phyloP scores from a whole-genome alignment of 2,888 invertebrate genomes.

The Drosophila dives region DNA sequence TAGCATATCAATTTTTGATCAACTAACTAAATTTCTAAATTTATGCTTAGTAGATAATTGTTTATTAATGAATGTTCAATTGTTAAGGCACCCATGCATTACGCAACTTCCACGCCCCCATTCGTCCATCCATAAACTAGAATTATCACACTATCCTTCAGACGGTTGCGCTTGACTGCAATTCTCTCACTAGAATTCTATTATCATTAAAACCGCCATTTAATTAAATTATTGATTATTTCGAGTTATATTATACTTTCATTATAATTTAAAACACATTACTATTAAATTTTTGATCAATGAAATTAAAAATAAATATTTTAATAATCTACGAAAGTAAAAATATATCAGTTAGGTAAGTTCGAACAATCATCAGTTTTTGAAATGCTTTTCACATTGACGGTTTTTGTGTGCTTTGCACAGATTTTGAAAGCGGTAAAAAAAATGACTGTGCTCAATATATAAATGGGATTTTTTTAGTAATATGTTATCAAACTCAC shows the following conservation, averaged over 20 bases:
- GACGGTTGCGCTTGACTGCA: neutral
- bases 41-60: neutral
- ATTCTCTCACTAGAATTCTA: neutral
- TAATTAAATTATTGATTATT: neutral
- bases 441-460: neutral
- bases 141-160: neutral
- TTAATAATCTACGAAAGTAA: neutral
- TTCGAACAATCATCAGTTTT: neutral
- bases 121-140: neutral
- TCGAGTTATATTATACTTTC: neutral
- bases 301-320: neutral
- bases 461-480: neutral
- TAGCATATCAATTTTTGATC: no score
- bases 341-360: neutral
- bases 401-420: neutral
- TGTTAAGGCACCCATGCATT: neutral
- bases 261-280: neutral
- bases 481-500: neutral
- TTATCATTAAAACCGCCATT: neutral
- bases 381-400: neutral
- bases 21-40: neutral
- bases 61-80: neutral
- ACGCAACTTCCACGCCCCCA: neutral
- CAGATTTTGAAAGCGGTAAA: conserved; percentile 2
- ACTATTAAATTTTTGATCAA: neutral